Evolutionary conservation across 2,113 vertebrate genomes (phyloP).

Genomic region (Paramormyrops kingsleyae): DNA sequence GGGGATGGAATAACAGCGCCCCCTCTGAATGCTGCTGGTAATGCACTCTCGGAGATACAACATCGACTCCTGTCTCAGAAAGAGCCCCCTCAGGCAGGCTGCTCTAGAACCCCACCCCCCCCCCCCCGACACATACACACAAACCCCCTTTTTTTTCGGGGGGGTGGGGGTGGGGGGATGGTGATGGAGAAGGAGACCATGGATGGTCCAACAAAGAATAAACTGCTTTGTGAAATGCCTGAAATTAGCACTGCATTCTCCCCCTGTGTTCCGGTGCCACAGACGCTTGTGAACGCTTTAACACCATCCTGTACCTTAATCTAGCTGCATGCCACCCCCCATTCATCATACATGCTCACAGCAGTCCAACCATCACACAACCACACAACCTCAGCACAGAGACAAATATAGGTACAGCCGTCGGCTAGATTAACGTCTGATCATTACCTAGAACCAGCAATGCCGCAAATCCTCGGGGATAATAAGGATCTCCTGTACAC

Average conservation of each 20-base stretch:
- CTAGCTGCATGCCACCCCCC: neutral
- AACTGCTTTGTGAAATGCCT: slow-evolving; percentile 6
- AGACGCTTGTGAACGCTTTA: neutral
- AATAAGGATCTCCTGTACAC: neutral
- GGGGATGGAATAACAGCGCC: neutral
- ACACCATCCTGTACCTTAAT: neutral
- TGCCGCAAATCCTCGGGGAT: neutral
- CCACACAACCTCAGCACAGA: neutral
- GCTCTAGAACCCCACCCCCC: neutral
- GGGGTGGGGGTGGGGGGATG: neutral
- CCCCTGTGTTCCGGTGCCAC: neutral
- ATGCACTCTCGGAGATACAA: neutral
- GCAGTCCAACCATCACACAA: neutral
- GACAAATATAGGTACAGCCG: neutral
- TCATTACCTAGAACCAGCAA: neutral
- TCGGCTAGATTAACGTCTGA: neutral
- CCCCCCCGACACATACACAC: neutral
- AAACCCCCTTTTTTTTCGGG: neutral
- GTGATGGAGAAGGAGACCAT: neutral
- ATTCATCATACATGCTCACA: neutral
- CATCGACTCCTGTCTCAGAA: neutral
- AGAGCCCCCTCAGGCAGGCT: neutral
- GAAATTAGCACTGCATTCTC: slow-evolving; percentile 11
- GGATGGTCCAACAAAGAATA: slow-evolving; percentile 20
- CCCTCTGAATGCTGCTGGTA: neutral